phyloP scores from a whole-genome alignment of 2,797 vertebrate species.

The Rhincodon typus region DNA sequence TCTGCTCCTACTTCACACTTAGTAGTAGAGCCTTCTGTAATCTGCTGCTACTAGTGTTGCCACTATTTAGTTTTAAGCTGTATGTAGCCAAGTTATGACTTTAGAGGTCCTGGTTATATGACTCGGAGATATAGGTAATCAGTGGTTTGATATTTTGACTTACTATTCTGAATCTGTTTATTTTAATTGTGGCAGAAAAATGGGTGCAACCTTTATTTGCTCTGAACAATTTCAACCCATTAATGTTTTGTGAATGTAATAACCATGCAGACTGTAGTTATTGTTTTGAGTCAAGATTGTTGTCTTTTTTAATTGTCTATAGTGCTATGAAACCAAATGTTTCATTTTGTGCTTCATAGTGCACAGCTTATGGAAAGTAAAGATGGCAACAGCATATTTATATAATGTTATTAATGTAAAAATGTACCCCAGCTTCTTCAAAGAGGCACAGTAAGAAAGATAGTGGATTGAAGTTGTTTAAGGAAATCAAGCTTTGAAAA shows the following conservation, averaged over 20 bases:
- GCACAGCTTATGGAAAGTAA: neutral
- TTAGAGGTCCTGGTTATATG: no score
- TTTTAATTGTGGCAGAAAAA: neutral
- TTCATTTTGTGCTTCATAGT: neutral
- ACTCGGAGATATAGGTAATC: neutral
- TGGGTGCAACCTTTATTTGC: neutral
- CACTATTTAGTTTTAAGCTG: neutral
- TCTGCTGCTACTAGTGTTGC: neutral
- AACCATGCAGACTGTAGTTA: neutral
- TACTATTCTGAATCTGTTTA: neutral
- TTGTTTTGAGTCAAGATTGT: neutral
- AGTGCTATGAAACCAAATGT: neutral
- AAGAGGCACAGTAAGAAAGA: neutral
- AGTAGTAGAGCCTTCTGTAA: neutral
- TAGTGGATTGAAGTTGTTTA: neutral
- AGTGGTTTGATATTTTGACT: neutral
- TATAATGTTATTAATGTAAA: neutral
- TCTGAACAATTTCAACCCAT: neutral
- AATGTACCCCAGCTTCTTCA: neutral
- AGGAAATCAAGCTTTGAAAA: neutral
- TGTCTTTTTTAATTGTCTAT: neutral
- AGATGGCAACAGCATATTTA: neutral
- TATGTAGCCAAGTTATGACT: no score
- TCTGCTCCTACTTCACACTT: neutral
- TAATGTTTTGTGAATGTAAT: neutral